Evolutionary conservation across 2,113 vertebrate species (phyloP), one percentile per base, ranked within the genome.

Genomic region (Orthochromis indermauri): DNA sequence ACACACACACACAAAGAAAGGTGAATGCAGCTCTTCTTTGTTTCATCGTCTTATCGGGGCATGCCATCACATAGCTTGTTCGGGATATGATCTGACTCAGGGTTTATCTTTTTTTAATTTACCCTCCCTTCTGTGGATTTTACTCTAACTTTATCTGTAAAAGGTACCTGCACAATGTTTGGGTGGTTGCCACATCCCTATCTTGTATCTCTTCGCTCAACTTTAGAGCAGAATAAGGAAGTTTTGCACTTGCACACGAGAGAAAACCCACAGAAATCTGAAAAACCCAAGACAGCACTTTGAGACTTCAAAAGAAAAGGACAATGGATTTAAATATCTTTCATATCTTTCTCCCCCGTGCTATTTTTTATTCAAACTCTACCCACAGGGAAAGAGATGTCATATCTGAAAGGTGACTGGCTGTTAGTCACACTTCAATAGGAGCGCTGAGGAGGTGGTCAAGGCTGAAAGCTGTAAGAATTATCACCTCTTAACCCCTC

Each of bases 401-500:
- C 80, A 68, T 82, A 88, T 88, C 81, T 83, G 89, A 88, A 88
- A 88, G 89, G 80, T 91, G 89, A 86, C 45, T 88, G 85, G 26
- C 85, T 81, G 86, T 89, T 93, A 86, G 82, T 93, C 88, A 89
- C 40, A 82, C 88, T 90, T 94, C 83, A 91, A 76, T 71, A 12
- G 57, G 35, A 71, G 71, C 53, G 24, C 40, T 21, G 54, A 89
- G 89, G 49, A 82, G 79, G 89, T 85, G 90, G 91, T 91, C 91
- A 91, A 82, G 66, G 86, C 82, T 68, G 73, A 93, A 83, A 88
- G 85, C 40, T 59, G 89, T 33, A 47, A 53, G 66, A 92, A 92
- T 93, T 14, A 94, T 94, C 89, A 94, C 85, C 92, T 90, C 87
- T 88, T 93, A 94, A 93, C 88, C 92, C 57, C 87, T 82, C 85